These are phyloP conservation scores for Atta texana DNA, from an alignment of 1,140 invertebrate species.

Conservation along the genomic window DNA sequence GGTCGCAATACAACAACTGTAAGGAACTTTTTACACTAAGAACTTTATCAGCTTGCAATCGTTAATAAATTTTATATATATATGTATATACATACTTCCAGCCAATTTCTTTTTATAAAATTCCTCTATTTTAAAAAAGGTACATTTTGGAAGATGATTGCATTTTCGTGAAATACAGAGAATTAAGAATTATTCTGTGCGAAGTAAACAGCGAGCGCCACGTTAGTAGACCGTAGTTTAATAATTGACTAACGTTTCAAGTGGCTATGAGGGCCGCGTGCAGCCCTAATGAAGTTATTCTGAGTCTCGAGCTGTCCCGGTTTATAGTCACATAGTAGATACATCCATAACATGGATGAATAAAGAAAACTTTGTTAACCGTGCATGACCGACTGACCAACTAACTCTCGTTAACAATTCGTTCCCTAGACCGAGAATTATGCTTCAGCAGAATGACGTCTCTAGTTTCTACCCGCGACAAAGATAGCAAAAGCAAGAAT, in stretches of 20 bases:
- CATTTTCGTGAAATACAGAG: background rate
- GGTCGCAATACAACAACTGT: background rate
- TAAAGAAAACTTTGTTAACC: conserved; percentile 58
- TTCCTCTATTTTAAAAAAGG: background rate
- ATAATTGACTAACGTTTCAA: conserved; percentile 54
- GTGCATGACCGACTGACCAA: conserved; percentile 57
- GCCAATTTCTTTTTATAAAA: background rate
- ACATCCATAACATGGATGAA: conserved; percentile 46
- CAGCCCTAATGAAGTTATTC: conserved; percentile 56
- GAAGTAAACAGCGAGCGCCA: conserved; percentile 36
- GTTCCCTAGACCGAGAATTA: conserved; percentile 30
- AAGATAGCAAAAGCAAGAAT: conserved; percentile 14
- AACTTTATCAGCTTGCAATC: background rate
- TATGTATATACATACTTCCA: background rate
- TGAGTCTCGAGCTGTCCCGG: conserved; percentile 49
- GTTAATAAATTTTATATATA: conserved; percentile 7
- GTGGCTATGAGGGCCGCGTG: conserved; percentile 34
- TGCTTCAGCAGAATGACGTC: background rate
- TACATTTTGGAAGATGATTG: background rate
- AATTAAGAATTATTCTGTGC: background rate
- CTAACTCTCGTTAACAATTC: conserved; percentile 57
- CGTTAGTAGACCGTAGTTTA: conserved; percentile 52
- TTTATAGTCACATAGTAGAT: conserved; percentile 35
- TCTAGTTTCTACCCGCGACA: background rate
- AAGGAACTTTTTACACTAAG: background rate